Conservation (phyloP, 30 jellyfish, hydroid and myxozoan genomes). For the Pelagia noctiluca region DNA sequence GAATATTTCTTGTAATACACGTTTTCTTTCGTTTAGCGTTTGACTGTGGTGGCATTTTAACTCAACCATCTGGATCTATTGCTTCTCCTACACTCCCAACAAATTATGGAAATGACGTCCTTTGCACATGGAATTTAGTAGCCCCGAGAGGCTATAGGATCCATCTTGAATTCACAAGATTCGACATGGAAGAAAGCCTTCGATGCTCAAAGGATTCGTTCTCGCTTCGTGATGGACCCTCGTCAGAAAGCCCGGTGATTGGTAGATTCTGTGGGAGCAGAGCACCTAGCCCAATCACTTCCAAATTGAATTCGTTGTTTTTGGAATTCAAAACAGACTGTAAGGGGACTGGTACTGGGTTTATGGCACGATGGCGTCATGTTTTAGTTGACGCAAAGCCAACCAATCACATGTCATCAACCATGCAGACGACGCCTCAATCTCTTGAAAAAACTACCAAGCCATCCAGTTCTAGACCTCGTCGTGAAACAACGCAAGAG, state of each 20-base stretch:
- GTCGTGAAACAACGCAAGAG: neutral
- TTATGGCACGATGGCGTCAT: constrained; percentile 37
- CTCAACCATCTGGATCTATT: constrained; percentile 57
- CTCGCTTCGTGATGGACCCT: constrained; percentile 61
- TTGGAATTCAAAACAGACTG: constrained; percentile 66
- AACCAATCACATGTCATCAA: neutral
- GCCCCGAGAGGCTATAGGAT: constrained; percentile 59
- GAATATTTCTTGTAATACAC: neutral
- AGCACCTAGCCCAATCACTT: constrained; percentile 16
- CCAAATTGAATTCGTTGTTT: constrained; percentile 58
- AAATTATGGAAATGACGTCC: constrained; percentile 19
- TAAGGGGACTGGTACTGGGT: constrained; percentile 37
- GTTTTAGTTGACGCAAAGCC: neutral
- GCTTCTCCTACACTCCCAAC: constrained; percentile 60
- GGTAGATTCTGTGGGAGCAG: constrained; percentile 72
- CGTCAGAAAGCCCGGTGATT: constrained; percentile 33
- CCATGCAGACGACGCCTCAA: no score
- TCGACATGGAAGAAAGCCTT: constrained; percentile 44
- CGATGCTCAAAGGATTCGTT: constrained; percentile 73
- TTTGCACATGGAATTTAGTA: constrained; percentile 68
- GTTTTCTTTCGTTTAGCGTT: constrained; percentile 26
- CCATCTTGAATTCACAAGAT: constrained; percentile 20
- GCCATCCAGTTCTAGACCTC: no score
- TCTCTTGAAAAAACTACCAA: no score
- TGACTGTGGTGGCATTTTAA: constrained; percentile 69